Conservation (phyloP, 2,113 vertebrate species). For the Gulo gulo region DNA sequence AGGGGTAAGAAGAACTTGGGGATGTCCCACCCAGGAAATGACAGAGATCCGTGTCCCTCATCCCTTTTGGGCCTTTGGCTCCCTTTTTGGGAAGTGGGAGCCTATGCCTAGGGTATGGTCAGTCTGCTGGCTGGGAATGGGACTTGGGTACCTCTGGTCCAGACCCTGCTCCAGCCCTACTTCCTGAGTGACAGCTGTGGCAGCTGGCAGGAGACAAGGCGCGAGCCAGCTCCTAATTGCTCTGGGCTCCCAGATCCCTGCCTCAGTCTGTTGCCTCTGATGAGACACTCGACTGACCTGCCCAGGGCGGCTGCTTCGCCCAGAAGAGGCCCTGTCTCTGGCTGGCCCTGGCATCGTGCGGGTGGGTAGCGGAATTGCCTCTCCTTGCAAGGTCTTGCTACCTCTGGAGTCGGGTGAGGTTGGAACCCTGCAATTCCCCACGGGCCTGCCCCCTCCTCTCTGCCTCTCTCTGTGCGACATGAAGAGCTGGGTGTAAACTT, state of each 20-base stretch:
- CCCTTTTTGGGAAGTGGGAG: not conserved
- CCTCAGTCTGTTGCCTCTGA: slow-evolving; percentile 46
- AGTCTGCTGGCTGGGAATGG: not conserved
- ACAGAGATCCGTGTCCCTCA: not conserved
- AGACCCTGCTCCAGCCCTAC: not conserved
- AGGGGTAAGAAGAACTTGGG: not conserved
- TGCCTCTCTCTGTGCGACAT: not conserved
- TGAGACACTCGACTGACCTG: not conserved
- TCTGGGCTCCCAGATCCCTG: slow-evolving; percentile 42
- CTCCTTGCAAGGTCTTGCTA: not conserved
- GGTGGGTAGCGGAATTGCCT: not conserved
- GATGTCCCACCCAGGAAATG: not conserved
- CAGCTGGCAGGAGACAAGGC: slow-evolving; percentile 1
- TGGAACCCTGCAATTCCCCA: not conserved
- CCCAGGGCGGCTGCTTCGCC: not conserved
- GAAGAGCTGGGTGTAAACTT: not conserved
- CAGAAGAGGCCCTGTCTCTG: not conserved
- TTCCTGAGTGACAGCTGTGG: slow-evolving; percentile 48
- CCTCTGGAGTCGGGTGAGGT: not conserved
- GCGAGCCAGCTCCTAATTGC: slow-evolving; percentile 30
- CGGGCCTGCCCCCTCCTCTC: not conserved
- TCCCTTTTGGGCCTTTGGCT: not conserved
- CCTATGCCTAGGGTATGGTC: not conserved
- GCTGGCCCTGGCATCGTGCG: accelerated
- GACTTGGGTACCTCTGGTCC: not conserved